Conservation (phyloP, 2,113 vertebrate genomes). For the Phalacrocorax carbo region DNA sequence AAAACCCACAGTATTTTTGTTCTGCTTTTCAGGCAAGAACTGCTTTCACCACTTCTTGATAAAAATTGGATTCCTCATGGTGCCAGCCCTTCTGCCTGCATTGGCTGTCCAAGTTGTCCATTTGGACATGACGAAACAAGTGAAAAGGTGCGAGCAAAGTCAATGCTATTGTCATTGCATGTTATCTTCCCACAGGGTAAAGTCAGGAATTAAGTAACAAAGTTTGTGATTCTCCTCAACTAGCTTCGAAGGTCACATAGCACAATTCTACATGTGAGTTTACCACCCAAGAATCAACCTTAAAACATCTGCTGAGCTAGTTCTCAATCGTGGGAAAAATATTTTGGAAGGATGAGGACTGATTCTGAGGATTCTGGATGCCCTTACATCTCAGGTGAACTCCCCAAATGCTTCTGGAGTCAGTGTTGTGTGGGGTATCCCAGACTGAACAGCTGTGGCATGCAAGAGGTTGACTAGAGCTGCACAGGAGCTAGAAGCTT, state of each 20-base stretch:
- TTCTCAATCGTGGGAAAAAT: neutral
- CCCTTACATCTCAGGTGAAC: neutral
- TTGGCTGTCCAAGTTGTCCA: neutral
- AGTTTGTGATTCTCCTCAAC: neutral
- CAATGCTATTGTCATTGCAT: neutral
- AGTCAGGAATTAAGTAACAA: neutral
- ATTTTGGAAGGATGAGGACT: neutral
- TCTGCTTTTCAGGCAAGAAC: rapidly evolving
- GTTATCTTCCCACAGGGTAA: neutral
- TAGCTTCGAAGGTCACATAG: neutral
- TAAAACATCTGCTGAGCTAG: neutral
- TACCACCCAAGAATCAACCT: neutral
- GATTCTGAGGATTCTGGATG: neutral
- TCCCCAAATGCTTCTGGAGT: neutral
- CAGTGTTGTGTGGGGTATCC: neutral
- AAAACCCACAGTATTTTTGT: neutral
- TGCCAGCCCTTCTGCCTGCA: neutral
- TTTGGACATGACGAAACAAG: neutral
- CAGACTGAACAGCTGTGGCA: neutral
- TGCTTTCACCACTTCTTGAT: neutral
- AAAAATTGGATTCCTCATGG: neutral
- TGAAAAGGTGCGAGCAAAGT: neutral
- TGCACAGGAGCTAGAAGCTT: neutral
- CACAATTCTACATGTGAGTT: neutral
- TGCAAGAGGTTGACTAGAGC: neutral